These are phyloP conservation scores for Malacoctenus gilli DNA, from an alignment of 2,797 vertebrate species.

Conservation along the genomic window DNA sequence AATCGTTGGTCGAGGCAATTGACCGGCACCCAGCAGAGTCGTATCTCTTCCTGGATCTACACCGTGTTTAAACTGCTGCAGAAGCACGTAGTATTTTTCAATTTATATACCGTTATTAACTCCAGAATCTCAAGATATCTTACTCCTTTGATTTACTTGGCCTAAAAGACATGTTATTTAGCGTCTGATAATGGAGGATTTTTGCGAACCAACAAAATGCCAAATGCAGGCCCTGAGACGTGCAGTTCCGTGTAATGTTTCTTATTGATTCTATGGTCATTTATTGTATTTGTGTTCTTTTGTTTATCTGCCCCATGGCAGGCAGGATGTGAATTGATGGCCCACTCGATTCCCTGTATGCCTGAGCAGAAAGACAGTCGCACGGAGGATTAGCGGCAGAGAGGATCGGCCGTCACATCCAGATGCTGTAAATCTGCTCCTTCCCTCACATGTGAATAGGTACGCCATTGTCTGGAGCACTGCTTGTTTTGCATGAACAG, in stretches of 20 bases:
- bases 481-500: conserved; percentile 63
- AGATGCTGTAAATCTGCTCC: conserved; percentile 73
- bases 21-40: too few relatives aligned
- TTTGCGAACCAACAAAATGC: conserved; percentile 17
- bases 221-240: conserved; percentile 14
- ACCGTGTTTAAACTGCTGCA: too few relatives aligned
- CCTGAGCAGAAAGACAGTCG: conserved; percentile 61
- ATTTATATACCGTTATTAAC: too few relatives aligned
- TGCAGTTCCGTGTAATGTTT: conserved; percentile 19
- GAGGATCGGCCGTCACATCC: conserved; percentile 65
- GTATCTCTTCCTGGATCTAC: too few relatives aligned
- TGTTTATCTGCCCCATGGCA: conserved; percentile 62
- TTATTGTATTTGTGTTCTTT: conserved; percentile 10
- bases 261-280: conserved; percentile 35
- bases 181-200: conserved; percentile 6
- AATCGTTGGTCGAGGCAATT: too few relatives aligned
- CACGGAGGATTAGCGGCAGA: conserved; percentile 65
- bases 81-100: too few relatives aligned
- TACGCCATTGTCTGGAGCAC: conserved; percentile 63
- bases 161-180: conserved; percentile 9
- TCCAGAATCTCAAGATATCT: not conserved
- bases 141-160: not conserved
- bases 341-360: conserved; percentile 57
- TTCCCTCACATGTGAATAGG: conserved; percentile 70
- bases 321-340: conserved; percentile 62